Base-by-base conservation (phyloP, 1,140 invertebrate genomes). In the Drosophila asahinai region DNA sequence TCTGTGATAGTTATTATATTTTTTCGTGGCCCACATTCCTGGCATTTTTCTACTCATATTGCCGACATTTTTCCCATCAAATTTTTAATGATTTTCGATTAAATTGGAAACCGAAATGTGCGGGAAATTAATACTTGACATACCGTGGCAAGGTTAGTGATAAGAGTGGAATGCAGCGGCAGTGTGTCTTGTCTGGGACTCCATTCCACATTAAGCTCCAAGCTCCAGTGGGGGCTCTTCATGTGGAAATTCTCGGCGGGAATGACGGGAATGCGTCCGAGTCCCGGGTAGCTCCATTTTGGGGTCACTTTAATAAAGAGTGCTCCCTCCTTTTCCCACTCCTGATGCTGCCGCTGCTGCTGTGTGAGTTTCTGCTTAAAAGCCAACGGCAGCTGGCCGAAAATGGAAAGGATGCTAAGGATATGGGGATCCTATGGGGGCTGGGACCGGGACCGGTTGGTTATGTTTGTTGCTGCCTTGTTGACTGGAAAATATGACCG, bases 401-500 rank as follows among this genome's bases (percentile, higher is more conserved):
- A 72, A 65, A 79, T 57, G 54, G 54, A 57, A 57, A 57, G 54
- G 54, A 57, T 57, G 54, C 54, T 40, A 57, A 57, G 54, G 54
- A 40, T 57, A 57, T 15, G 54, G 54, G 54, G 54, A 40, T 40
- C 54, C 54, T 40, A 52, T n/a, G 12, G 43, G 7, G 33, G 22
- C 12, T 5, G 57, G 19, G 33, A 9, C 25, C n/a, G 19, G 14
- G 19, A 22, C 19, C 19, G 19, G 48, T 47, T 42, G 33, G 38
- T 84, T 74, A 55, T 86, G 82, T 87, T 87, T 83, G 83, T 77
- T 87, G 83, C 86, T 86, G 83, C 80, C 83, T 86, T 86, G 83
- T 87, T 86, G 83, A 86, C 83, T 86, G 83, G 80, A 87, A 86
- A 86, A 86, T 86, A 77, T 87, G 83, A 86, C 83, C 83, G 83